Percentiles rank a stretch among this genome's conserved stretches.
These are phyloP conservation scores for Clitarchus hookeri DNA, from an alignment of 2,888 invertebrate genomes.

Conservation along the genomic window DNA sequence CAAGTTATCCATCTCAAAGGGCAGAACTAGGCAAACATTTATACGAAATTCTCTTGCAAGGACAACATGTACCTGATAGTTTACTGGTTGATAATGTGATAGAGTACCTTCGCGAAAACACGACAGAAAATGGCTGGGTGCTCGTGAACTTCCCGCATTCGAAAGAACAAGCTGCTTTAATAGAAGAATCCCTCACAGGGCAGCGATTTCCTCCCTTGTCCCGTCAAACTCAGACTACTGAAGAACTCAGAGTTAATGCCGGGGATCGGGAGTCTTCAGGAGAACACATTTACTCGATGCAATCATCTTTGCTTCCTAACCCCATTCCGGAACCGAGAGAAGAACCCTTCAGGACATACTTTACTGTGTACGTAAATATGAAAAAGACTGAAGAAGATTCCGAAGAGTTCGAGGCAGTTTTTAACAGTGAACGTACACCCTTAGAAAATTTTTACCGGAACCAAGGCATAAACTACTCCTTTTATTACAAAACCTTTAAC, in stretches of 20 bases:
- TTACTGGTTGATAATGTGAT: conserved; percentile 63
- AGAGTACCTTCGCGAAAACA: conserved; percentile 61
- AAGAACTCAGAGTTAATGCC: neutral
- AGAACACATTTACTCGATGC: neutral
- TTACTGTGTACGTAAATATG: conserved; percentile 60
- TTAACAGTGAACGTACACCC: conserved; percentile 54
- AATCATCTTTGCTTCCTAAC: conserved; percentile 58
- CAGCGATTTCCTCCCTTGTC: conserved; percentile 54
- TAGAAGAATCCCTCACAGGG: conserved; percentile 65
- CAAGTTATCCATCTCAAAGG: conserved; percentile 40
- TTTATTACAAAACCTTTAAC: conserved; percentile 63
- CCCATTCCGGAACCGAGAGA: conserved; percentile 55
- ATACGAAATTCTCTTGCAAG: conserved; percentile 60
- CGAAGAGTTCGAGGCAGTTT: conserved; percentile 52
- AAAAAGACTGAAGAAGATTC: conserved; percentile 52
- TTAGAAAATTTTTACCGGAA: conserved; percentile 64
- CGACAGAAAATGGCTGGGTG: conserved; percentile 62
- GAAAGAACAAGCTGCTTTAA: conserved; percentile 61
- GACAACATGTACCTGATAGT: conserved; percentile 61
- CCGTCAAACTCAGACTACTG: neutral
- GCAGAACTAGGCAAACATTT: conserved; percentile 63
- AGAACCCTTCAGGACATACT: conserved; percentile 59
- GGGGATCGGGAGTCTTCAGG: neutral
- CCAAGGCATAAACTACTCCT: conserved; percentile 62
- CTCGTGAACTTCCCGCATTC: conserved; percentile 66